Percentiles rank a stretch among this genome's conserved stretches.
Evolutionary conservation across 2,888 invertebrate species (phyloP).

Genomic region (Strigamia transsilvanica): DNA sequence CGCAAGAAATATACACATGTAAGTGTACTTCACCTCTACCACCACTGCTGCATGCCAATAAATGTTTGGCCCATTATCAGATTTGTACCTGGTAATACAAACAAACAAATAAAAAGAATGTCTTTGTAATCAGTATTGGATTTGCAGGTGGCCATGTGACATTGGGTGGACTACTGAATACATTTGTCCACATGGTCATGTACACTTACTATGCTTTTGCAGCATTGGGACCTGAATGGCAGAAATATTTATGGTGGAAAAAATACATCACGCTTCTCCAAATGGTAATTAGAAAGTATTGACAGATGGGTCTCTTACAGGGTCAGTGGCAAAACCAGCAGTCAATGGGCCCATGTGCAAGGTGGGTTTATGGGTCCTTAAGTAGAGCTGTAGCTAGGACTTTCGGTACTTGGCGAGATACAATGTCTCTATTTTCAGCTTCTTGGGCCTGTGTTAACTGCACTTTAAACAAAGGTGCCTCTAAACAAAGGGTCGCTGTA

Average conservation of each 20-base stretch:
- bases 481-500: no score
- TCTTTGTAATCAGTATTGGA: background rate
- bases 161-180: conserved; percentile 65
- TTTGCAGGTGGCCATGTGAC: conserved; percentile 61
- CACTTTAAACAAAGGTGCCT: no score
- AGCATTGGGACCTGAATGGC: conserved; percentile 65
- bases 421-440: no score
- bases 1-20: conserved; percentile 90
- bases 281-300: conserved; percentile 59
- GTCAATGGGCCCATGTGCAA: no score
- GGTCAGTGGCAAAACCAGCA: no score
- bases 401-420: no score
- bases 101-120: background rate
- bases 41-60: conserved; percentile 73
- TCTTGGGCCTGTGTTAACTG: no score
- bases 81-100: conserved; percentile 70
- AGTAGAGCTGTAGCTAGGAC: no score
- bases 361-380: no score
- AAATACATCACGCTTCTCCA: conserved; percentile 67
- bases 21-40: conserved; percentile 86
- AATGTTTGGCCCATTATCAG: conserved; percentile 67
- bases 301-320: no score
- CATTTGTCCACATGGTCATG: conserved; percentile 66
- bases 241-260: conserved; percentile 67
- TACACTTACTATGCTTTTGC: conserved; percentile 66